These are phyloP conservation scores for Pelecanus crispus DNA, from an alignment of 2,113 vertebrate genomes.

Conservation along the genomic window DNA sequence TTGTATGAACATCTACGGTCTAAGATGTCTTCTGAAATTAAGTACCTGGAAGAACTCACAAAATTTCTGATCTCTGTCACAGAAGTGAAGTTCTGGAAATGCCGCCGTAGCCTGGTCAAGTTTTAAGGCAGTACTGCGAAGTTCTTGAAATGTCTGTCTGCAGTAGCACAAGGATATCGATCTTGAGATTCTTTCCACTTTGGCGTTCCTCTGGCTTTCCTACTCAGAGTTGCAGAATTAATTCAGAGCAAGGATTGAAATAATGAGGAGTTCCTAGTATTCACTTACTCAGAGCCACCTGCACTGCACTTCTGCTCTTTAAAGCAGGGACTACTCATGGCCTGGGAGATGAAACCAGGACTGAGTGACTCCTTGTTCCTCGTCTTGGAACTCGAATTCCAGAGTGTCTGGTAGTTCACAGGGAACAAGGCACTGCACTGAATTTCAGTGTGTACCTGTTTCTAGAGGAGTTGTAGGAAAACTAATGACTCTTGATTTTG, in stretches of 20 bases:
- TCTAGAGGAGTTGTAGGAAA: background rate
- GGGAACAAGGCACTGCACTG: background rate
- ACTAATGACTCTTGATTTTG: background rate
- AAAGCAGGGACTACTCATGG: background rate
- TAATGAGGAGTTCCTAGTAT: background rate
- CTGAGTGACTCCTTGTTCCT: background rate
- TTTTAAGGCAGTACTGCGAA: background rate
- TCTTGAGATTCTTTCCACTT: background rate
- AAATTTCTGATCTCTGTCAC: background rate
- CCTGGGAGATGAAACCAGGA: background rate
- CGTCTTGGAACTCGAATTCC: background rate
- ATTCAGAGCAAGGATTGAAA: background rate
- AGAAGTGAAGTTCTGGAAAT: background rate
- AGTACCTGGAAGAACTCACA: background rate
- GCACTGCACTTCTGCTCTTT: background rate
- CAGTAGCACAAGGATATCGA: no score
- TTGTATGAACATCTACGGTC: background rate
- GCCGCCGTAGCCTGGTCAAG: background rate
- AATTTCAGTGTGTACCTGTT: background rate
- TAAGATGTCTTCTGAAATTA: background rate
- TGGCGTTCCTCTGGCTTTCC: background rate
- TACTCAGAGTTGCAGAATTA: background rate
- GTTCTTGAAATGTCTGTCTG: background rate
- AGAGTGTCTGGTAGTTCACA: background rate
- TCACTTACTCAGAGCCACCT: background rate